Evolutionary conservation across 1,140 invertebrate genomes (phyloP).

Genomic region (Thalassaphorura encarpata): DNA sequence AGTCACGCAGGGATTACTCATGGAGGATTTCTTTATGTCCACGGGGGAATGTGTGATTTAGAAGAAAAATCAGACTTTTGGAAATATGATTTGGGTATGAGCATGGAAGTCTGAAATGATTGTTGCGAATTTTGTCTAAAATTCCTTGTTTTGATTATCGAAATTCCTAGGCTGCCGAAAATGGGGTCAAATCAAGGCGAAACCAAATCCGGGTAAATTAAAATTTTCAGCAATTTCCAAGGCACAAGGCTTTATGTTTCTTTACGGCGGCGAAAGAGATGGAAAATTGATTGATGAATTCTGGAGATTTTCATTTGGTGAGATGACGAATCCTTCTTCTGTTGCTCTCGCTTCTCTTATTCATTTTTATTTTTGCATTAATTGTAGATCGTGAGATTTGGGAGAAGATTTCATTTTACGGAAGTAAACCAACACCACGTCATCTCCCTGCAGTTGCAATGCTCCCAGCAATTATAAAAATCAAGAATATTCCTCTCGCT

Average conservation of each 20-base stretch:
- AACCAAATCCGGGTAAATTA: conserved; percentile 60
- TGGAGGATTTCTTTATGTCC: conserved; percentile 69
- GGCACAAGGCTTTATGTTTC: conserved; percentile 64
- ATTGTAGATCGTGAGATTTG: conserved; percentile 58
- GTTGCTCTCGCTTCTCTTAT: background rate
- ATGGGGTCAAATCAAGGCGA: conserved; percentile 58
- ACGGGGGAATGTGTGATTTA: conserved; percentile 80
- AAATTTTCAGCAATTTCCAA: conserved; percentile 72
- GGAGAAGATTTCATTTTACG: conserved; percentile 58
- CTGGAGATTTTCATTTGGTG: conserved; percentile 55
- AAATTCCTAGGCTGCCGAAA: conserved; percentile 43
- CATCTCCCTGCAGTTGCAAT: conserved; percentile 44
- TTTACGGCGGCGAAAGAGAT: conserved; percentile 67
- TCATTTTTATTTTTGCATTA: conserved; percentile 40
- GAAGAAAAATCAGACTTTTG: conserved; percentile 71
- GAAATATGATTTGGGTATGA: conserved; percentile 61
- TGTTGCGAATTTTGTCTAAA: background rate
- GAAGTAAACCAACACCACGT: conserved; percentile 58
- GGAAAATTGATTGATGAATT: conserved; percentile 65
- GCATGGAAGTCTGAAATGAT: background rate
- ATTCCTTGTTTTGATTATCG: too few species aligned
- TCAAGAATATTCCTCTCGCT: conserved; percentile 18
- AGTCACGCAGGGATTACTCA: conserved; percentile 75
- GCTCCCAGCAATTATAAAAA: conserved; percentile 23
- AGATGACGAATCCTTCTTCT: conserved; percentile 15